Conservation (phyloP, 2,888 invertebrate species). For the Hipparchia sbordonii region DNA sequence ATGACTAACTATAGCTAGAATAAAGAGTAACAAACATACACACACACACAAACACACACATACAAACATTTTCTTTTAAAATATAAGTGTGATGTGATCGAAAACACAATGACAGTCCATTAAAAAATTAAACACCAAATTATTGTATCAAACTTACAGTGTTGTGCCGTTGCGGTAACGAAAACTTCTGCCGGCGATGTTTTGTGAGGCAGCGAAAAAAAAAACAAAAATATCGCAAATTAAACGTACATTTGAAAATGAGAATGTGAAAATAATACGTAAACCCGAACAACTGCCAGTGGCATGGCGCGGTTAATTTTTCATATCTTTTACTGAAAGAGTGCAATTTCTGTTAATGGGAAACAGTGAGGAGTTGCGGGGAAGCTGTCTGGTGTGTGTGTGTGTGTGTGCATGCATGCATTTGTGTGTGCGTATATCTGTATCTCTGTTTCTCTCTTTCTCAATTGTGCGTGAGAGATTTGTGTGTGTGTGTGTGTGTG, state of each 20-base stretch:
- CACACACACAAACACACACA: too few species aligned
- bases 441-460: too few species aligned
- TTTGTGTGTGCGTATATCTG: too few species aligned
- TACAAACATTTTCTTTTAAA: too few species aligned
- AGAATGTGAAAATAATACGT: conserved; percentile 45
- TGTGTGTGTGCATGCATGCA: too few species aligned
- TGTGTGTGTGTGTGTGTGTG: too few species aligned
- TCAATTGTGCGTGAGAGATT: too few species aligned
- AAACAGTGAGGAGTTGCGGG: too few species aligned
- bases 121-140: background rate
- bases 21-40: too few species aligned
- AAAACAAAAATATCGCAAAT: conserved; percentile 44
- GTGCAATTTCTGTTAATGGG: conserved; percentile 24
- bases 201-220: conserved; percentile 23
- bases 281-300: conserved; percentile 44
- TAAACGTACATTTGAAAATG: conserved; percentile 47
- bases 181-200: conserved; percentile 38
- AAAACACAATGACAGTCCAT: too few species aligned
- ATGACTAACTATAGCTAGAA: too few species aligned
- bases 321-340: conserved; percentile 39
- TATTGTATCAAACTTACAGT: background rate
- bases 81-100: too few species aligned
- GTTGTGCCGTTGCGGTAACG: conserved; percentile 27
- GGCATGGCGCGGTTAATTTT: conserved; percentile 45
- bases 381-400: background rate